phyloP scores from a whole-genome alignment of 2,888 invertebrate species.

The Arenicola marina region DNA sequence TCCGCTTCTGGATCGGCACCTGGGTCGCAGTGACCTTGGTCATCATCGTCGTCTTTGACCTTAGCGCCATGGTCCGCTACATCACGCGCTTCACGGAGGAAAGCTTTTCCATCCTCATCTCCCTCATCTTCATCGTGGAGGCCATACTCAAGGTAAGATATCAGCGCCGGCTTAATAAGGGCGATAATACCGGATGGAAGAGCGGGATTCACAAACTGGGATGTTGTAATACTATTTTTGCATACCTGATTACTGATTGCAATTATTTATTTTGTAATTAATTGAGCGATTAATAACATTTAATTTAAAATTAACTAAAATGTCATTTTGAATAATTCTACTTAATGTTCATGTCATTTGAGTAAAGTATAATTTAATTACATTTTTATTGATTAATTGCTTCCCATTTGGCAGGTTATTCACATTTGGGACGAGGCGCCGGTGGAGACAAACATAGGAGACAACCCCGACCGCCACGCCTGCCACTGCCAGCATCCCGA shows the following conservation, averaged over 20 bases:
- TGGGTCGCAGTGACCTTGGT: slow-evolving; percentile 89
- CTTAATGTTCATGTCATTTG: too few species aligned
- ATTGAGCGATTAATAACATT: too few species aligned
- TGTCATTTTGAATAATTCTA: too few species aligned
- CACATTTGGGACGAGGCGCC: slow-evolving; percentile 23
- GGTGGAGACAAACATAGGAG: slow-evolving; percentile 16
- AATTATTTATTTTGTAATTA: too few species aligned
- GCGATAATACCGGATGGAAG: too few species aligned
- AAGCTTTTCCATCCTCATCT: slow-evolving; percentile 97
- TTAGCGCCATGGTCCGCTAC: slow-evolving; percentile 93
- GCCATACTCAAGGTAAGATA: slow-evolving; percentile 95
- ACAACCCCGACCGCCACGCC: slow-evolving; percentile 13
- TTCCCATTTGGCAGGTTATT: slow-evolving; percentile 17
- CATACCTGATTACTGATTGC: too few species aligned
- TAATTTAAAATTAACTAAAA: too few species aligned
- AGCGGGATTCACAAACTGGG: too few species aligned
- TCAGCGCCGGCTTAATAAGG: too few species aligned
- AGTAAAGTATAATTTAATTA: too few species aligned
- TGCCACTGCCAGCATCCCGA: slow-evolving; percentile 24
- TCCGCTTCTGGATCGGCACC: slow-evolving; percentile 94
- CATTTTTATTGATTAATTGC: too few species aligned
- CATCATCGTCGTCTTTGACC: slow-evolving; percentile 88
- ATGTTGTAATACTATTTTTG: too few species aligned
- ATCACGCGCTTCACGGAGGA: slow-evolving; percentile 98
- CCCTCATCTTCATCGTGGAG: slow-evolving; percentile 97